phyloP scores from a whole-genome alignment of 2,888 invertebrate species.

The Chrysolina oricalcia region DNA sequence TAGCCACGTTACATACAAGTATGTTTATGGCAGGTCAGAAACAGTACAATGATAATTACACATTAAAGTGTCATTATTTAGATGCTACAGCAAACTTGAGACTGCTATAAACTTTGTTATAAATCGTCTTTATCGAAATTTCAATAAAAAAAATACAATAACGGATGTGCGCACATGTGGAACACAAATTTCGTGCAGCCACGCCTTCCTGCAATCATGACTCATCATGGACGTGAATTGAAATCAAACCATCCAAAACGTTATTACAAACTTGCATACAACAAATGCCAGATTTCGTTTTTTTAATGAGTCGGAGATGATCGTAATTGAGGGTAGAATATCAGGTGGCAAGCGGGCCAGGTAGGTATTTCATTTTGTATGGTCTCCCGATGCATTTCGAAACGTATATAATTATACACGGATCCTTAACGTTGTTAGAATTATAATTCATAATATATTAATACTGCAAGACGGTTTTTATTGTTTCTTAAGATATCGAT shows the following conservation, averaged over 20 bases:
- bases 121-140: too few species aligned
- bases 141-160: too few species aligned
- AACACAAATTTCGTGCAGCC: conserved; percentile 11
- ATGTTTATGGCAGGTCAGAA: too few species aligned
- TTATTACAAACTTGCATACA: conserved; percentile 9
- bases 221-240: background rate
- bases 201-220: conserved; percentile 18
- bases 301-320: conserved; percentile 19
- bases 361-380: conserved; percentile 7
- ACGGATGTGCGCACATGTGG: background rate
- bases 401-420: background rate
- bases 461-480: background rate
- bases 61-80: too few species aligned
- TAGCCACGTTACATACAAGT: too few species aligned
- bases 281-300: conserved; percentile 22
- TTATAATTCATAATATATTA: conserved; percentile 8
- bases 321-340: conserved; percentile 14
- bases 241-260: background rate
- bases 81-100: too few species aligned
- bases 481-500: conserved; percentile 4
- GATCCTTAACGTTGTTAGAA: conserved; percentile 1
- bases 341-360: conserved; percentile 22
- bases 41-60: too few species aligned
- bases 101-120: too few species aligned
- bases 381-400: background rate